Percentiles rank a stretch among this genome's conserved stretches.
Conservation (phyloP, 2,888 invertebrate species). For the Drosophila robusta region DNA sequence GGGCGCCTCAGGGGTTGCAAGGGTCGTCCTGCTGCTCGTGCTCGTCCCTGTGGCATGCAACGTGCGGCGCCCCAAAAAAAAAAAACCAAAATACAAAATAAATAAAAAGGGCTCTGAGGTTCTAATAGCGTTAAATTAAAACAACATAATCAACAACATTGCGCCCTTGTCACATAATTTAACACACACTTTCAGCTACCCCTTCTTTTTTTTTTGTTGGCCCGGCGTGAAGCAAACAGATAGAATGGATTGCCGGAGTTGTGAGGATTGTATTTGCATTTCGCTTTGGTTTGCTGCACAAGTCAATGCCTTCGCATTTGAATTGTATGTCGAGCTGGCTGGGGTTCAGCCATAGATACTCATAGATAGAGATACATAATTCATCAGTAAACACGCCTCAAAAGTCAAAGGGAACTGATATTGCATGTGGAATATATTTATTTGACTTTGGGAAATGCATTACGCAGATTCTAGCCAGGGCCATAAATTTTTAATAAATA, state of each 20-base stretch:
- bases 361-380: conserved; percentile 55
- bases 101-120: conserved; percentile 52
- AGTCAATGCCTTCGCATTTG: conserved; percentile 27
- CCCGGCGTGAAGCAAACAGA: conserved; percentile 25
- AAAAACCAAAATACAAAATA: conserved; percentile 28
- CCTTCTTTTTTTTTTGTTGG: conserved; percentile 1
- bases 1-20: conserved; percentile 39
- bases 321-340: conserved; percentile 4
- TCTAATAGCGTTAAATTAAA: conserved; percentile 83
- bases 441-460: conserved; percentile 15
- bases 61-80: neutral
- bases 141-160: conserved; percentile 76
- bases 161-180: conserved; percentile 74
- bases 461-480: conserved; percentile 19
- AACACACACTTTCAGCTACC: conserved; percentile 40
- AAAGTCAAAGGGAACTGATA: conserved; percentile 46
- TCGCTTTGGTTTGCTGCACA: conserved; percentile 63
- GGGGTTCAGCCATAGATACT: conserved; percentile 21
- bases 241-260: conserved; percentile 48
- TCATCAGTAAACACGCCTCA: conserved; percentile 74
- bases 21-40: conserved; percentile 19
- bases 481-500: conserved; percentile 46
- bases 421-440: conserved; percentile 3
- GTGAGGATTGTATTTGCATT: conserved; percentile 68
- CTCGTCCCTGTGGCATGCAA: neutral